These are phyloP conservation scores for Mythimna pallens DNA, from an alignment of 2,888 invertebrate genomes.

Conservation along the genomic window DNA sequence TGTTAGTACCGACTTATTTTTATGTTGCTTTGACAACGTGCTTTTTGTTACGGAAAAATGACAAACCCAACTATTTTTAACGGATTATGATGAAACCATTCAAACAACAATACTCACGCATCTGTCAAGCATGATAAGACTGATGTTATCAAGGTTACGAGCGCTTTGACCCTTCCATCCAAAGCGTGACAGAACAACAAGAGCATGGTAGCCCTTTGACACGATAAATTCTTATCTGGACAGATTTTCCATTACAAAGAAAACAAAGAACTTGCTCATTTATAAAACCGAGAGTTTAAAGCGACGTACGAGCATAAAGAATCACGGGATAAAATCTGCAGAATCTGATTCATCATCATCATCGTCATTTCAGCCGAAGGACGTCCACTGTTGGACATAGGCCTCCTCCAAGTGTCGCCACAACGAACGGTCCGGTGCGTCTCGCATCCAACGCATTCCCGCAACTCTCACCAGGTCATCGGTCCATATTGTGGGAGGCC, in stretches of 20 bases:
- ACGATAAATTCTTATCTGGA: constrained; percentile 27
- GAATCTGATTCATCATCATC: background rate
- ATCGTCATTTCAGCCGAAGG: too few relatives aligned
- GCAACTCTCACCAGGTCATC: too few relatives aligned
- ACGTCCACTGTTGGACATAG: too few relatives aligned
- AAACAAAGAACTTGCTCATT: constrained; percentile 23
- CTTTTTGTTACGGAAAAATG: constrained; percentile 4
- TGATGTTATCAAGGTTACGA: constrained; percentile 53
- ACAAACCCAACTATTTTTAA: background rate
- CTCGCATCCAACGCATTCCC: too few relatives aligned
- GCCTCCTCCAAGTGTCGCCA: too few relatives aligned
- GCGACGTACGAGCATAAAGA: background rate
- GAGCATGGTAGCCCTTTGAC: constrained; percentile 40
- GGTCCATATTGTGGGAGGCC: too few relatives aligned
- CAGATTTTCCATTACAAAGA: constrained; percentile 32
- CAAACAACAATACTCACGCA: constrained; percentile 13
- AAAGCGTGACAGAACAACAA: constrained; percentile 28
- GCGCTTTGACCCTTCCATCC: constrained; percentile 44
- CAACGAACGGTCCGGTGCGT: too few relatives aligned
- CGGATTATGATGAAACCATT: constrained; percentile 17
- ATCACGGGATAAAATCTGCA: background rate
- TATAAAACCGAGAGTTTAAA: background rate
- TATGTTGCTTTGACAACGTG: constrained; percentile 1
- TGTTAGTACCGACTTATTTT: too few relatives aligned
- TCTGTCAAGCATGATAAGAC: constrained; percentile 38